Percentiles rank a stretch among this genome's conserved stretches.
phyloP scores from a whole-genome alignment of 2,113 vertebrate species.

The Vireo altiloquus region DNA sequence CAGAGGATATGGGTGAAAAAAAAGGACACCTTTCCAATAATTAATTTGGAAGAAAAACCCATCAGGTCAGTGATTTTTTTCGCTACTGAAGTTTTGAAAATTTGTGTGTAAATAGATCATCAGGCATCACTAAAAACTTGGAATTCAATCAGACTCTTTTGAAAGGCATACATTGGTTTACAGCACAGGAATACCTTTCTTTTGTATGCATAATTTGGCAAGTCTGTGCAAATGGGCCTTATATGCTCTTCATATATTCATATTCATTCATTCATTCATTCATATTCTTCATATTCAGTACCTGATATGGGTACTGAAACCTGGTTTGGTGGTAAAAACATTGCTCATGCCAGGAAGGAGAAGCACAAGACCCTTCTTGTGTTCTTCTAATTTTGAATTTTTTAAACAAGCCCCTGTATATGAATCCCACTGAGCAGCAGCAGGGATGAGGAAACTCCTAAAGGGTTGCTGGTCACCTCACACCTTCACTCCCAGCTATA shows the following conservation, averaged over 20 bases:
- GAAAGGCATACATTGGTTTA: neutral
- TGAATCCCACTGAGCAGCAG: neutral
- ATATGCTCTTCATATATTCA: neutral
- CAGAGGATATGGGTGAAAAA: neutral
- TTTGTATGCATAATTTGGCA: neutral
- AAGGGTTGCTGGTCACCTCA: neutral
- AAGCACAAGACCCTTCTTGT: rapidly evolving
- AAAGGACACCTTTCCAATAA: neutral
- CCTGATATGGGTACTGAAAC: neutral
- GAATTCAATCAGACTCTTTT: neutral
- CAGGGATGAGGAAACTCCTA: neutral
- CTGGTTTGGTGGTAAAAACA: neutral
- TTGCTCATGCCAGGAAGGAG: neutral
- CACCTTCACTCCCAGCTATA: rapidly evolving
- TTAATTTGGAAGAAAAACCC: neutral
- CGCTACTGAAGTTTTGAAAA: neutral
- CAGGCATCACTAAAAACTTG: neutral
- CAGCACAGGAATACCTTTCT: neutral
- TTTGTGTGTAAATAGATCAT: neutral
- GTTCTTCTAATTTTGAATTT: neutral
- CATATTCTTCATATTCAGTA: too few species aligned
- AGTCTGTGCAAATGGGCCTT: neutral
- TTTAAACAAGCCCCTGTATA: neutral
- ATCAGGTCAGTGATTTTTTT: neutral
- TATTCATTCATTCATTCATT: too few species aligned